A percentile compares a stretch with the other conserved stretches of the same genome.
Conservation (phyloP, 2,888 invertebrate genomes). For the Volucella inanis region DNA sequence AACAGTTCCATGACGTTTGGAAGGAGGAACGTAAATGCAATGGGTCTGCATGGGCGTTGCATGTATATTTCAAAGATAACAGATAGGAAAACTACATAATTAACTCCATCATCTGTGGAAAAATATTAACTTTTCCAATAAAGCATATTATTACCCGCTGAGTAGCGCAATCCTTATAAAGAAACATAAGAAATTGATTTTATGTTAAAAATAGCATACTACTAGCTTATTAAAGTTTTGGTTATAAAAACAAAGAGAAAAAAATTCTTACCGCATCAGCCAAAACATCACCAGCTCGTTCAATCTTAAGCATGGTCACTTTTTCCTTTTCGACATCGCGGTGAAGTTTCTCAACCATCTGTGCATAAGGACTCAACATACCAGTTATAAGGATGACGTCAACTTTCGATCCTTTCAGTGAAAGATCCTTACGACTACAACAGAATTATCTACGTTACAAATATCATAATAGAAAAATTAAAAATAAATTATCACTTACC, state of each 20-base stretch:
- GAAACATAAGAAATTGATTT: too few species aligned
- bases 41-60: too few species aligned
- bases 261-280: conserved; percentile 89
- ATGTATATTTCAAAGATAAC: too few species aligned
- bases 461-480: not conserved
- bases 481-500: conserved; percentile 85
- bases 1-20: too few species aligned
- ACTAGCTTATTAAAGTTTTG: not conserved
- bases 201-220: too few species aligned
- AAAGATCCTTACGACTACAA: conserved; percentile 88
- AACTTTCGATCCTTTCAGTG: conserved; percentile 88
- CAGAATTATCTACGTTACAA: not conserved
- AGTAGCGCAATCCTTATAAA: too few species aligned
- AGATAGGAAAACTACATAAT: too few species aligned
- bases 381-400: conserved; percentile 93
- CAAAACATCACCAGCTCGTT: conserved; percentile 93
- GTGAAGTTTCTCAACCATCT: conserved; percentile 91
- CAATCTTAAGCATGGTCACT: conserved; percentile 92
- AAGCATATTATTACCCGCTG: too few species aligned
- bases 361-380: conserved; percentile 89
- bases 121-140: too few species aligned
- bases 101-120: too few species aligned
- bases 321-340: conserved; percentile 91
- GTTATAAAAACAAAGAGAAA: not conserved
- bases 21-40: too few species aligned